These are phyloP conservation scores for Eledone cirrhosa DNA, from an alignment of 2,888 invertebrate species.

Conservation along the genomic window DNA sequence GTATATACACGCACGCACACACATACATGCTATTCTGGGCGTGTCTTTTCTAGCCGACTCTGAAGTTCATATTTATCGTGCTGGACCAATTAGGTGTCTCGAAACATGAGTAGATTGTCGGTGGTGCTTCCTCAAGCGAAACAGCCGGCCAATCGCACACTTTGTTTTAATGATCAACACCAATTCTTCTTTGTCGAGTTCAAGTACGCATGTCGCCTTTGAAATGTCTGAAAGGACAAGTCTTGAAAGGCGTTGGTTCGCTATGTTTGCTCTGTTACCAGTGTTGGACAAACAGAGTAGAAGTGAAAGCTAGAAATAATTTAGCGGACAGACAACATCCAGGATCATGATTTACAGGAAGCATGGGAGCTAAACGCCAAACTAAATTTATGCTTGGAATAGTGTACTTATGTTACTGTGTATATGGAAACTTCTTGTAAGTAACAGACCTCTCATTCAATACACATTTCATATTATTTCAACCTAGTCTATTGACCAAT, in stretches of 20 bases:
- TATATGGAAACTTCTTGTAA: conserved; percentile 56
- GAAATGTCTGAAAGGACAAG: too few species aligned
- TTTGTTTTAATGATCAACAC: neutral
- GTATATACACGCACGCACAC: too few species aligned
- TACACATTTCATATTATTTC: too few species aligned
- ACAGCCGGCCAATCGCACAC: conserved; percentile 17
- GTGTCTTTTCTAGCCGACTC: neutral
- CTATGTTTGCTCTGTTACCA: neutral
- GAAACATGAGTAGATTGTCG: conserved; percentile 3
- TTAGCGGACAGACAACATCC: neutral
- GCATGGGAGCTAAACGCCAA: conserved; percentile 50
- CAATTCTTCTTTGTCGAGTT: too few species aligned
- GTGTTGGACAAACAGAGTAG: neutral
- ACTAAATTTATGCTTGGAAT: conserved; percentile 48
- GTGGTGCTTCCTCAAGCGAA: conserved; percentile 16
- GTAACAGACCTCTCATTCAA: conserved; percentile 34
- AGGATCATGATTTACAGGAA: conserved; percentile 31
- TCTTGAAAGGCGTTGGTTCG: too few species aligned
- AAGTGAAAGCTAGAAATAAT: neutral
- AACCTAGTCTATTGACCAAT: too few species aligned
- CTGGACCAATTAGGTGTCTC: conserved; percentile 9
- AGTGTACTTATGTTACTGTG: conserved; percentile 48
- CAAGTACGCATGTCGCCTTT: too few species aligned
- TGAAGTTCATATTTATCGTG: neutral
- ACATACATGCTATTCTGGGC: neutral